Base-by-base conservation (phyloP, 2,113 vertebrate species). In the Phalacrocorax aristotelis region DNA sequence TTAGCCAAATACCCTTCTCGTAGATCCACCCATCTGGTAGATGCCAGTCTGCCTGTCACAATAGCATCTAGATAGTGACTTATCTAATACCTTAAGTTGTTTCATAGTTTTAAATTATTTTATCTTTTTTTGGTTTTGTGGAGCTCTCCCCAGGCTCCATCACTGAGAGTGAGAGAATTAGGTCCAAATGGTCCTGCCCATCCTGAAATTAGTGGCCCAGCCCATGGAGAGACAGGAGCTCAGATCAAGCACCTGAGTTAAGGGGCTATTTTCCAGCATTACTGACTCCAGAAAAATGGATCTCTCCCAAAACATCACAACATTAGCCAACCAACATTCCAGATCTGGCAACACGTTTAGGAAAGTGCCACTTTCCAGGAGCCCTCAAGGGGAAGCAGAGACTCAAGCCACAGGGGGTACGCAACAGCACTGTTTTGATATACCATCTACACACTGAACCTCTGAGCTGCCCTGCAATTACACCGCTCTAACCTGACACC, bases 391-490 rank as follows among this genome's bases (percentile, higher is more conserved):
- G 30, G 19, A 68, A 91, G 23, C 0, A 0, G 44, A 40, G 71
- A 30, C 11, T 27, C 23, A 38, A 48, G 49, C 30, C 6, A 0
- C 68, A 34, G 8, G 1, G 16, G 3, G 12, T 26, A n/a, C 1
- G 2, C 52, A 71, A 22, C 0, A 0, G n/a, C 2, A 1, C 15
- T 54, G 46, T 54, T 82, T 66, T 58, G 60, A 91, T 89, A 75
- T 11, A 30, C 4, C 8, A 13, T 44, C 36, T 52, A 52, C 9
- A 5, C 26, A 6, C 4, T 0, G 0, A 26, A 34, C 3, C 42
- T 32, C 54, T 4, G 22, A 79, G 52, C 57, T 65, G 57, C 81
- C 48, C 23, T 2, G 6, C 38, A 38, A 16, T 10, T 51, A 15
- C 2, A 1, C n/a, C 52, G 14, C 46, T 54, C 14, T 13, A 60